A percentile compares a stretch with the other conserved stretches of the same genome.
Conservation (phyloP, 2,888 invertebrate genomes). For the Epinotia demarniana region DNA sequence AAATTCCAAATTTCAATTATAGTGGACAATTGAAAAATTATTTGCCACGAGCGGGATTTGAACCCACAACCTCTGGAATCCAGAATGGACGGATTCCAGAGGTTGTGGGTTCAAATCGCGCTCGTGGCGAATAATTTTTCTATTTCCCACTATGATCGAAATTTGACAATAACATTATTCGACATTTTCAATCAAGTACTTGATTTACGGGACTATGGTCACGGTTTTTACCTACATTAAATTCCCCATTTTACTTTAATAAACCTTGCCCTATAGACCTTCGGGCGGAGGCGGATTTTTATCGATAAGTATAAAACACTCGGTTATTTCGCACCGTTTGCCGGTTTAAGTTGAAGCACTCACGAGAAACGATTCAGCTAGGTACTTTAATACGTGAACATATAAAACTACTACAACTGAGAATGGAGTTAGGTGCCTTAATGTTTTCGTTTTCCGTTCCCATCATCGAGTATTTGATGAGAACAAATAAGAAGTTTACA, state of each 20-base stretch:
- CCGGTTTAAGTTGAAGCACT: conserved; percentile 31
- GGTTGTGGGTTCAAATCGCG: too few species aligned
- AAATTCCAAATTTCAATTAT: too few species aligned
- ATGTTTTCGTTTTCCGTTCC: neutral
- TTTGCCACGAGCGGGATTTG: too few species aligned
- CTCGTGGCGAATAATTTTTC: too few species aligned
- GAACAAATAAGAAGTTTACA: neutral
- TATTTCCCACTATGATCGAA: too few species aligned
- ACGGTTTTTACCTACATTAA: neutral
- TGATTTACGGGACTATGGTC: neutral
- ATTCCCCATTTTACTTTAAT: neutral
- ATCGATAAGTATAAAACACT: conserved; percentile 36
- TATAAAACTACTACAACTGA: conserved; percentile 32
- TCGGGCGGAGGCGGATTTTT: conserved; percentile 20
- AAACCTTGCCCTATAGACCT: conserved; percentile 19
- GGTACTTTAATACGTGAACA: conserved; percentile 27
- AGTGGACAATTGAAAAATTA: too few species aligned
- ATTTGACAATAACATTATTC: too few species aligned
- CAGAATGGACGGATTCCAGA: too few species aligned
- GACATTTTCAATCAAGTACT: too few species aligned
- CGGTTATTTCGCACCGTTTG: conserved; percentile 28
- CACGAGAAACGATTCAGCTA: conserved; percentile 27
- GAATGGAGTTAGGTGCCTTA: neutral
- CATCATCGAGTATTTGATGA: too few species aligned
- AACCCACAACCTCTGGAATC: too few species aligned